These are phyloP conservation scores for Hozukius guyotensis DNA, from an alignment of 2,797 vertebrate species.

Conservation along the genomic window DNA sequence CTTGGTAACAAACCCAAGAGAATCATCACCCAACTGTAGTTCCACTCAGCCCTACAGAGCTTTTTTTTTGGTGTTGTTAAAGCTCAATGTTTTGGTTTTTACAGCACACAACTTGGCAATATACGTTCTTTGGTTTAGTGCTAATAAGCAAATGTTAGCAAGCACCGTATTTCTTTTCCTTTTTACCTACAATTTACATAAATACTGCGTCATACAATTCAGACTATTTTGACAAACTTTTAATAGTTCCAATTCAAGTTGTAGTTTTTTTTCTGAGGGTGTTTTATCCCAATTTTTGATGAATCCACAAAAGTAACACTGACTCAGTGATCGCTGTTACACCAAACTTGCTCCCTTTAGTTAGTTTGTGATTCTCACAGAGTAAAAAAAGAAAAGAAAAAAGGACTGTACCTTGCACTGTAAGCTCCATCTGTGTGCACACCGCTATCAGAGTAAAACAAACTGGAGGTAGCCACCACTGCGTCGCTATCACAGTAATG, in stretches of 20 bases:
- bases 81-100: too few relatives aligned
- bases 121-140: too few relatives aligned
- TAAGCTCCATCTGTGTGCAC: constrained; percentile 37
- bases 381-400: neutral
- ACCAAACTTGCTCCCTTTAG: neutral
- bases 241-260: neutral
- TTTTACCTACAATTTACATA: too few relatives aligned
- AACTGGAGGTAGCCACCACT: constrained; percentile 36
- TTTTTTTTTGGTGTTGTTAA: too few relatives aligned
- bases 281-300: neutral
- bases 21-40: too few relatives aligned
- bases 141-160: too few relatives aligned
- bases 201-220: too few relatives aligned
- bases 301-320: neutral
- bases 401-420: constrained; percentile 16
- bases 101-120: too few relatives aligned
- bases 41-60: too few relatives aligned
- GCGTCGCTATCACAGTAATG: constrained; percentile 62
- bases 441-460: constrained; percentile 51
- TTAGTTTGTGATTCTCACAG: neutral
- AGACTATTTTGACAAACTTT: neutral
- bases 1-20: too few relatives aligned
- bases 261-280: neutral
- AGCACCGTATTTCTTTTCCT: too few relatives aligned
- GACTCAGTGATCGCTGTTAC: neutral